Base-by-base conservation (phyloP, 2,113 vertebrate genomes). In the Mesocricetus auratus region DNA sequence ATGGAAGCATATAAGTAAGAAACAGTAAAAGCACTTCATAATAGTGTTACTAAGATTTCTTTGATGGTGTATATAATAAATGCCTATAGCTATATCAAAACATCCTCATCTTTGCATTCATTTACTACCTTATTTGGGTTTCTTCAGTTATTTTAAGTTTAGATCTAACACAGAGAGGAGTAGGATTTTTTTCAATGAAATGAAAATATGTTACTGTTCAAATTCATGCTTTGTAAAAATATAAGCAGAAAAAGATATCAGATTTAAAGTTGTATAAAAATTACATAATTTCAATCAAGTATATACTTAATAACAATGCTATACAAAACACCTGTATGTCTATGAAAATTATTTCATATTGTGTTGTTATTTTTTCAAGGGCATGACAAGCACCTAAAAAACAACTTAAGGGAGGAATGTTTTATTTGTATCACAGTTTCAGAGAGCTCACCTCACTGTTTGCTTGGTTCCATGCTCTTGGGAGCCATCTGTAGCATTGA, bases 11-110 rank as follows among this genome's bases (percentile, higher is more conserved):
- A 56, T 89, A 93, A 95, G 94, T 97, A 81, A 56, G 78, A 81
- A 12, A 56, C 17, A 81, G 33, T 81, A 56, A 81, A 5, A 22
- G 78, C 92, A 83, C 42, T 87, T 19, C 10, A 79, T 87, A 92
- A 93, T 94, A 87, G 39, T 90, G 47, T 93, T 95, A 94, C 89
- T 91, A 93, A 58, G 75, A 94, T 83, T 92, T 92, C 85, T 92
- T 79, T 60, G 89, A 96, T 71, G 91, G 69, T 81, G 74, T 50
- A 58, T 78, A 58, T 85, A 56, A 86, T 78, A 74, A 94, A 79
- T 85, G 75, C 85, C 64, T 74, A 33, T 64, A 93, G 71, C 39
- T 90, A 93, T 92, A 85, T 88, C 42, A 95, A 92, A 91, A 62
- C 56, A 29, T 96, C 42, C 83, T 93, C 47, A 83, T 39, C 26